These are phyloP conservation scores for Zosterops lateralis DNA, from an alignment of 2,113 vertebrate genomes.

Conservation along the genomic window DNA sequence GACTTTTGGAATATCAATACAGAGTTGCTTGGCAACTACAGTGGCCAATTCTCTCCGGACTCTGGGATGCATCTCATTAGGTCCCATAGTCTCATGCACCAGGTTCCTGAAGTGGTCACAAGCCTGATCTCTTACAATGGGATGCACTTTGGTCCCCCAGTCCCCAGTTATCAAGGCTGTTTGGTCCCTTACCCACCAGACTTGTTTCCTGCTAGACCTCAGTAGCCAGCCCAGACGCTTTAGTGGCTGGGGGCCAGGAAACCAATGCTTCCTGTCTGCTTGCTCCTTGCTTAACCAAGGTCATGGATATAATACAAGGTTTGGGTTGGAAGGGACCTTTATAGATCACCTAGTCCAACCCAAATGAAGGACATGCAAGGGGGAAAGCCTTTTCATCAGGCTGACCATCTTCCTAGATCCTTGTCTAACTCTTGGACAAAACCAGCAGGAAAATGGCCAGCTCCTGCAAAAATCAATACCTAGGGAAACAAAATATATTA, in stretches of 20 bases:
- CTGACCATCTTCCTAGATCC: background rate
- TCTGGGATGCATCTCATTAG: background rate
- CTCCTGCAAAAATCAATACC: background rate
- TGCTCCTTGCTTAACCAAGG: background rate
- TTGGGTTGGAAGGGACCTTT: background rate
- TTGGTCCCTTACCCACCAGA: background rate
- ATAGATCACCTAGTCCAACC: background rate
- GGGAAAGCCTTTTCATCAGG: background rate
- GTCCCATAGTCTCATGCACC: background rate
- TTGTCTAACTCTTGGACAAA: background rate
- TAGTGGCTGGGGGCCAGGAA: background rate
- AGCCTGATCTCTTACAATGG: background rate
- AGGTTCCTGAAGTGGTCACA: background rate
- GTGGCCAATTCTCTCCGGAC: background rate
- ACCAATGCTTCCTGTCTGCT: background rate
- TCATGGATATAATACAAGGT: background rate
- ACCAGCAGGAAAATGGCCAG: background rate
- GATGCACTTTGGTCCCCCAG: background rate
- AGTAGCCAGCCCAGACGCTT: background rate
- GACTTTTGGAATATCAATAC: background rate
- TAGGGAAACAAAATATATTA: background rate
- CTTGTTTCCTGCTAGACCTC: background rate
- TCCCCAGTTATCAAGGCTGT: background rate
- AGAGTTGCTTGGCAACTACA: background rate
- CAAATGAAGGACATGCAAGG: background rate